phyloP scores from a whole-genome alignment of 64 coral and sea anemone genomes.

The Platygyra sinensis region DNA sequence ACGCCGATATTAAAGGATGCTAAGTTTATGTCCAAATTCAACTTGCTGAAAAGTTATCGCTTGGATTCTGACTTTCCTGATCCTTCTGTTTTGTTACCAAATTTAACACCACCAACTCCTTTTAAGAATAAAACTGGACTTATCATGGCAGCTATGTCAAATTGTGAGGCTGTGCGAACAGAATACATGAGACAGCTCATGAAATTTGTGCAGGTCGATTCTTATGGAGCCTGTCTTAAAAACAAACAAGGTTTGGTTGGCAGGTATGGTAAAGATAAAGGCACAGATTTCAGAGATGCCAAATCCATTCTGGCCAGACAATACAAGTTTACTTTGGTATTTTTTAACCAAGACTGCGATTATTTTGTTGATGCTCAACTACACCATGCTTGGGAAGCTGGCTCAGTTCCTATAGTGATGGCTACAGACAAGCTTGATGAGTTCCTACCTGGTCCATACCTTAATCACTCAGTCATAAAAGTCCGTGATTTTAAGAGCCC shows the following conservation, averaged over 20 bases:
- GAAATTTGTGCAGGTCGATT: slow-evolving; percentile 35
- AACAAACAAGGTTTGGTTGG: slow-evolving; percentile 29
- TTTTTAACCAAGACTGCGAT: slow-evolving; percentile 52
- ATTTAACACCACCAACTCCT: slow-evolving; percentile 5
- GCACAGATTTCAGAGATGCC: slow-evolving; percentile 14
- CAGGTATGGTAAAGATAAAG: background rate
- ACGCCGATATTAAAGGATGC: background rate
- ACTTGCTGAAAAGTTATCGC: background rate
- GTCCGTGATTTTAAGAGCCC: slow-evolving; percentile 34
- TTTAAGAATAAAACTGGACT: slow-evolving; percentile 39
- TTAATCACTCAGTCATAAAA: slow-evolving; percentile 40
- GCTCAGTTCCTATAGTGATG: slow-evolving; percentile 30
- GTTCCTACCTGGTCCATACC: slow-evolving; percentile 10
- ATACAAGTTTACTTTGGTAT: slow-evolving; percentile 38
- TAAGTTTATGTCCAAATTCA: background rate
- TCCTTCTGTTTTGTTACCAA: slow-evolving; percentile 5
- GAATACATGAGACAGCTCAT: slow-evolving; percentile 40
- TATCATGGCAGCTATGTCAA: slow-evolving; percentile 40
- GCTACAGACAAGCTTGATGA: slow-evolving; percentile 26
- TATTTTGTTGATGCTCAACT: slow-evolving; percentile 46
- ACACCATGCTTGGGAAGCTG: slow-evolving; percentile 27
- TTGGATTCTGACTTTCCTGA: slow-evolving; percentile 1
- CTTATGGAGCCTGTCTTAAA: slow-evolving; percentile 13
- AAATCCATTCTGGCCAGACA: slow-evolving; percentile 14
- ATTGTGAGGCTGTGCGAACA: slow-evolving; percentile 24